Percentiles rank a stretch among this genome's conserved stretches.
These are phyloP conservation scores for Triplophysa rosa DNA, from an alignment of 2,113 vertebrate species.

Conservation along the genomic window DNA sequence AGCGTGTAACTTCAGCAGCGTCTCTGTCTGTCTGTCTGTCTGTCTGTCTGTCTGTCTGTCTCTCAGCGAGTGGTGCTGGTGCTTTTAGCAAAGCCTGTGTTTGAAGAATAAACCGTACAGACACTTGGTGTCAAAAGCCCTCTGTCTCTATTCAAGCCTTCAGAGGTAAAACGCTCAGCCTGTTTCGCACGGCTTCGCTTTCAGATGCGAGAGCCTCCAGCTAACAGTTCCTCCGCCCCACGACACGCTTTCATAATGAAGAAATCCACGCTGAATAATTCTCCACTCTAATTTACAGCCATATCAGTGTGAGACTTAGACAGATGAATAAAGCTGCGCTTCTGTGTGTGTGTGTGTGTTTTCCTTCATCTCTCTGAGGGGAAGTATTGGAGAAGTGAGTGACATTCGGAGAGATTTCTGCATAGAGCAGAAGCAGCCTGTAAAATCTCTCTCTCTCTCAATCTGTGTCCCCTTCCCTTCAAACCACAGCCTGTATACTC, in stretches of 20 bases:
- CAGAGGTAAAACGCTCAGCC: constrained; percentile 51
- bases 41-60: neutral
- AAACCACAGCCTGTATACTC: constrained; percentile 25
- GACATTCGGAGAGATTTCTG: constrained; percentile 38
- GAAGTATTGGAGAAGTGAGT: constrained; percentile 30
- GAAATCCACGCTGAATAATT: constrained; percentile 58
- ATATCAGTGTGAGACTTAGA: constrained; percentile 52
- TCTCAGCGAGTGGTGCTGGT: constrained; percentile 52
- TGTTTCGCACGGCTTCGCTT: constrained; percentile 20
- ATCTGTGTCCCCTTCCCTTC: neutral
- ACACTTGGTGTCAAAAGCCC: constrained; percentile 53
- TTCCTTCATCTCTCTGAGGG: constrained; percentile 47
- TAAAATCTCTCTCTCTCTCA: constrained; percentile 29
- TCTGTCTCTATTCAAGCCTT: constrained; percentile 60
- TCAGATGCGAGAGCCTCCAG: constrained; percentile 42
- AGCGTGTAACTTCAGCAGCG: neutral
- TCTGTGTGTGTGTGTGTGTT: constrained; percentile 38
- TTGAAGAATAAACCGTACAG: constrained; percentile 60
- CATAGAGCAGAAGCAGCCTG: constrained; percentile 15
- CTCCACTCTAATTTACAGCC: constrained; percentile 62
- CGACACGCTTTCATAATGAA: constrained; percentile 57
- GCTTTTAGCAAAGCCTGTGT: constrained; percentile 53
- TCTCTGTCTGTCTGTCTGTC: neutral
- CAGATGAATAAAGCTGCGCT: constrained; percentile 54
- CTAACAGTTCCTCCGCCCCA: constrained; percentile 42